A percentile compares a stretch with the other conserved stretches of the same genome.
Conservation (phyloP, 1,140 invertebrate species). For the Atta colombica region DNA sequence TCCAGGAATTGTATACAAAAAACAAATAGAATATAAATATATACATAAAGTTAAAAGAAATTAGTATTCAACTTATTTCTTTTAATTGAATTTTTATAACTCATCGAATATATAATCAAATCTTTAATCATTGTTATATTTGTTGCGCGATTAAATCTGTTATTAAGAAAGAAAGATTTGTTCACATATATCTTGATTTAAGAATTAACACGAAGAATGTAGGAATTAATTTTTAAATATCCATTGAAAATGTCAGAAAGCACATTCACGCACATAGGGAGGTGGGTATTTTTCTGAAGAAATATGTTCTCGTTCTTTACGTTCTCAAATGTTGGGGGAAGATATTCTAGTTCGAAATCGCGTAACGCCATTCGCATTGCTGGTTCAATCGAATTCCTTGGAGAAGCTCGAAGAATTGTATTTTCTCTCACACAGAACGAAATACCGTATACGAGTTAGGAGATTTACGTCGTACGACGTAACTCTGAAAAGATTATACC, state of each 20-base stretch:
- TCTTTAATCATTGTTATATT: neutral
- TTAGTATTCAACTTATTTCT: neutral
- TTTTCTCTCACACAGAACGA: slow-evolving; percentile 44
- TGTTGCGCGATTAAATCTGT: neutral
- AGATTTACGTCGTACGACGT: neutral
- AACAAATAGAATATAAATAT: neutral
- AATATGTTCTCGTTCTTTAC: neutral
- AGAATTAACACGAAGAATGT: neutral
- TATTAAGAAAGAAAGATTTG: slow-evolving; percentile 16
- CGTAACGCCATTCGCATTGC: slow-evolving; percentile 20
- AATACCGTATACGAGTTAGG: slow-evolving; percentile 26
- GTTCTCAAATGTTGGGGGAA: neutral
- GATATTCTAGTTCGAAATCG: slow-evolving; percentile 25
- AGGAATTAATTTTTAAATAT: neutral
- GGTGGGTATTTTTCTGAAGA: neutral
- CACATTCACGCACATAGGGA: neutral
- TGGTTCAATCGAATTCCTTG: slow-evolving; percentile 42
- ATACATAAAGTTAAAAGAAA: neutral
- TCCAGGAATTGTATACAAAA: neutral
- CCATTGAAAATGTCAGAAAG: neutral
- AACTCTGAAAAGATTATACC: neutral
- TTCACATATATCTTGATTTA: neutral
- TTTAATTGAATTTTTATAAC: neutral
- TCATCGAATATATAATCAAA: neutral
- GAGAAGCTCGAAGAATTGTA: slow-evolving; percentile 38